phyloP scores from a whole-genome alignment of 1,140 invertebrate genomes.

The Aphaenogaster ashmeadi region DNA sequence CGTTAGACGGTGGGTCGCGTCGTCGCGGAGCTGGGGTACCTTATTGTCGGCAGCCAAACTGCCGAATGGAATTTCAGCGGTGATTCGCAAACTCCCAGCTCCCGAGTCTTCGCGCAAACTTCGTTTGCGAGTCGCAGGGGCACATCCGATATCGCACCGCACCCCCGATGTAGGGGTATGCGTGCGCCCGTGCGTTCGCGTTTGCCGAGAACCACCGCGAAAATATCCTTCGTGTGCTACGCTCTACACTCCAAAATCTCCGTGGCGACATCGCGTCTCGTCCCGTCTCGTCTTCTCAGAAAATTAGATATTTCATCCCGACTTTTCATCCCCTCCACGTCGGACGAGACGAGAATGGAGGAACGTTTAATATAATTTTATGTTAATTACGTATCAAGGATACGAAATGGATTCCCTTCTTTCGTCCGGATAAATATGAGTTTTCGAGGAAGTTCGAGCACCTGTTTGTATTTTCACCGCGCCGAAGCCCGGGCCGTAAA shows the following conservation, averaged over 20 bases:
- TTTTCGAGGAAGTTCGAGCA: slow-evolving; percentile 73
- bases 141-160: slow-evolving; percentile 49
- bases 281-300: not conserved
- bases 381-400: slow-evolving; percentile 25
- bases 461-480: slow-evolving; percentile 79
- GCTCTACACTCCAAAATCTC: not conserved
- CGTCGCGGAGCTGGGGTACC: not conserved
- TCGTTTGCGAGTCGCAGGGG: slow-evolving; percentile 51
- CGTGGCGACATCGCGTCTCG: not conserved
- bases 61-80: slow-evolving; percentile 74
- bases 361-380: slow-evolving; percentile 35
- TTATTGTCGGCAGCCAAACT: slow-evolving; percentile 65
- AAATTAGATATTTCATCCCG: not conserved
- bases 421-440: slow-evolving; percentile 72
- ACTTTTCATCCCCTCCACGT: not conserved
- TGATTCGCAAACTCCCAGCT: slow-evolving; percentile 64
- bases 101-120: slow-evolving; percentile 58
- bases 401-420: slow-evolving; percentile 45
- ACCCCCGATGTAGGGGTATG: not conserved
- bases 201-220: slow-evolving; percentile 12
- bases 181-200: not conserved
- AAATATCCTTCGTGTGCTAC: not conserved
- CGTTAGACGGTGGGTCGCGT: slow-evolving; percentile 22
- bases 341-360: not conserved
- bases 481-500: slow-evolving; percentile 73